These are phyloP conservation scores for Caenorhabditis sp. DNA, from an alignment of 2,888 invertebrate genomes.

Conservation along the genomic window DNA sequence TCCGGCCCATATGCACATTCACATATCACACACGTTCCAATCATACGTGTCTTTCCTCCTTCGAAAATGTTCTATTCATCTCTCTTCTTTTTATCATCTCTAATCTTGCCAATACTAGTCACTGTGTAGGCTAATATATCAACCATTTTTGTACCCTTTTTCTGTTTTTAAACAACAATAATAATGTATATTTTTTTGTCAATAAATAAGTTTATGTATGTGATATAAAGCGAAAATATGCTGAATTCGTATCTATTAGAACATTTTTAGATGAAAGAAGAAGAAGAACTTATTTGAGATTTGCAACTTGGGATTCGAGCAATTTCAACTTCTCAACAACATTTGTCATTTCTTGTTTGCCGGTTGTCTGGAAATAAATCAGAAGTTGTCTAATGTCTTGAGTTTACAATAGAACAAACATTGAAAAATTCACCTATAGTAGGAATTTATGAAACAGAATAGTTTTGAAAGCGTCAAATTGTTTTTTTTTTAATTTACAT, in stretches of 20 bases:
- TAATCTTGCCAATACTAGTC: neutral
- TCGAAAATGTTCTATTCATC: no score
- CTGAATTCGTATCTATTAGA: no score
- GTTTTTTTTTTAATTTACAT: no score
- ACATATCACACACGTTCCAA: slow-evolving; percentile 1
- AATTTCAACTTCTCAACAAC: slow-evolving; percentile 36
- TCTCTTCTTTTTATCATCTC: no score
- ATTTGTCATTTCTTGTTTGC: slow-evolving; percentile 31
- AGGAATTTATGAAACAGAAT: no score
- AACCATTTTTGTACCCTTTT: neutral
- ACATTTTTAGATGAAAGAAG: no score
- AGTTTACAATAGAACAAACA: no score
- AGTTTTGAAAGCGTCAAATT: no score
- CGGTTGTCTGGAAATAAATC: slow-evolving; percentile 25
- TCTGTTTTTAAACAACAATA: neutral
- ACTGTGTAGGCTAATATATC: neutral
- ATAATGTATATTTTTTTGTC: neutral
- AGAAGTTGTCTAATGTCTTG: no score
- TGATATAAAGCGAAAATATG: neutral
- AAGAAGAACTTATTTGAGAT: slow-evolving; percentile 9
- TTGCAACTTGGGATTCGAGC: slow-evolving; percentile 25
- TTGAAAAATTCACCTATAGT: no score
- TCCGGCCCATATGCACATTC: neutral
- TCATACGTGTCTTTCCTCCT: neutral
- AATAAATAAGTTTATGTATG: neutral